These are phyloP conservation scores for Ictalurus furcatus DNA, from an alignment of 2,113 vertebrate species.

Conservation along the genomic window DNA sequence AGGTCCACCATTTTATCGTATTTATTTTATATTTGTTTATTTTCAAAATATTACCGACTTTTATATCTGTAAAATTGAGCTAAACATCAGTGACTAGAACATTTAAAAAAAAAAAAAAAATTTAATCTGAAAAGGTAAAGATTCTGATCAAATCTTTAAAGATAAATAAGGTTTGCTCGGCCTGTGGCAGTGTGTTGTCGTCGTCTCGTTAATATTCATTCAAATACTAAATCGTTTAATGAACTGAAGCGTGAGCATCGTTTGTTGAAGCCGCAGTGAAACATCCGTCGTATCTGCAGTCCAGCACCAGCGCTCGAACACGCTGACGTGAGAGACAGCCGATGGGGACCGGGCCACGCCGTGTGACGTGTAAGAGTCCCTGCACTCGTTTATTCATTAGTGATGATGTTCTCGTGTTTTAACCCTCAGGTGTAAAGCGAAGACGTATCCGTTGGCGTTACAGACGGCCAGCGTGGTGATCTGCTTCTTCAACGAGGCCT, in stretches of 20 bases:
- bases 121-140: background rate
- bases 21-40: background rate
- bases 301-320: background rate
- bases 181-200: background rate
- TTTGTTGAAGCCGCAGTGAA: background rate
- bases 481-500: conserved; percentile 96
- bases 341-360: too few species aligned
- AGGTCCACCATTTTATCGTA: background rate
- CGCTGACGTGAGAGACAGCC: background rate
- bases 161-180: background rate
- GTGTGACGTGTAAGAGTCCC: background rate
- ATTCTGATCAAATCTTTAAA: background rate
- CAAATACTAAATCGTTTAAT: background rate
- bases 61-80: background rate
- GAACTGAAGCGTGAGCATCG: background rate
- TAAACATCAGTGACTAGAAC: background rate
- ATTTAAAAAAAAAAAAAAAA: background rate
- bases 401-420: background rate
- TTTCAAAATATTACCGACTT: too few species aligned
- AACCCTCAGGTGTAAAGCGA: conserved; percentile 78
- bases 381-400: background rate
- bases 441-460: conserved; percentile 76
- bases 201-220: background rate
- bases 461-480: conserved; percentile 88
- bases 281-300: background rate